phyloP scores from a whole-genome alignment of 2,113 vertebrate species.

The Dermatemys mawii region DNA sequence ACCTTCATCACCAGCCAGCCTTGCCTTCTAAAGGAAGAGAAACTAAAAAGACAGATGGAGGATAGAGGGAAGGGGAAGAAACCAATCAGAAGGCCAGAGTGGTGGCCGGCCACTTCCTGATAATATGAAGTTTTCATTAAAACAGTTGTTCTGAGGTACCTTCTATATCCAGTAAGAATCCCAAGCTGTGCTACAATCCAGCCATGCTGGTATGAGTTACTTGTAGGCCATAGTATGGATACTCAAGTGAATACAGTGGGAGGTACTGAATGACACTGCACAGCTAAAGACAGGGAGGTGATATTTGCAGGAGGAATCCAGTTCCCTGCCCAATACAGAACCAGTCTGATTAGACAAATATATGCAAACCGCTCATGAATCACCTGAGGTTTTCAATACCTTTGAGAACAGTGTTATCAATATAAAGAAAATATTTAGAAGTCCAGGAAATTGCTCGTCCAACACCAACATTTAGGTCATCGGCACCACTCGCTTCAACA shows the following conservation, averaged over 20 bases:
- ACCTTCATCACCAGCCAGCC: not conserved
- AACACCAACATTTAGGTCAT: rapidly evolving
- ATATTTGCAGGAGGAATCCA: not conserved
- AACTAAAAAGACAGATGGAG: not conserved
- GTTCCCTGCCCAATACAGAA: not conserved
- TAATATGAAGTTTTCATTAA: not conserved
- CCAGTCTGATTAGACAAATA: not conserved
- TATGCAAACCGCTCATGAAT: not conserved
- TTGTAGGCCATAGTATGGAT: not conserved
- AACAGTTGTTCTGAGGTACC: not conserved
- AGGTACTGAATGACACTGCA: not conserved
- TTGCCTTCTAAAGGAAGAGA: not conserved
- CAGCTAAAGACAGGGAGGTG: not conserved
- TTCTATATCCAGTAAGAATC: not conserved
- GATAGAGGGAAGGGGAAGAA: not conserved
- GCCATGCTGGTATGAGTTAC: not conserved
- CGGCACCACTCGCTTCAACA: not conserved
- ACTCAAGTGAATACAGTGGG: not conserved
- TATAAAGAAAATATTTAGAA: not conserved
- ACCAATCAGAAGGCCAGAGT: not conserved
- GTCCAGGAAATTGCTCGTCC: not conserved
- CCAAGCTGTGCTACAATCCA: not conserved
- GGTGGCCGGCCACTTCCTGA: not conserved
- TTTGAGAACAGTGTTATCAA: not conserved
- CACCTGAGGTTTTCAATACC: not conserved